Conservation (phyloP, 2,113 vertebrate genomes). For the Macquaria australasica region DNA sequence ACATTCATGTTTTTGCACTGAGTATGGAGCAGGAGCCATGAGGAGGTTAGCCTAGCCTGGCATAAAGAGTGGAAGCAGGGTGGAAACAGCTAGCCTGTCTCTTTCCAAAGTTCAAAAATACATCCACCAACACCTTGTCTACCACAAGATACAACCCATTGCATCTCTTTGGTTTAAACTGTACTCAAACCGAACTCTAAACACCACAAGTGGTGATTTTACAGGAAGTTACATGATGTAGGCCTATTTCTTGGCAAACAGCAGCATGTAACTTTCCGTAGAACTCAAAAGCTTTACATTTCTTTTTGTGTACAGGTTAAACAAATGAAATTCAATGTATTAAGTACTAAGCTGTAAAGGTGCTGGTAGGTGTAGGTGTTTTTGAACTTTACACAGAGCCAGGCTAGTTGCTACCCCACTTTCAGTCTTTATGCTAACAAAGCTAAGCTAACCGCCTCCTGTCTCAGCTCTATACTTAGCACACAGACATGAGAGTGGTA, state of each 20-base stretch:
- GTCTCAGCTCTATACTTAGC: neutral
- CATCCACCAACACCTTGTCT: neutral
- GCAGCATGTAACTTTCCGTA: neutral
- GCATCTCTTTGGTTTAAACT: neutral
- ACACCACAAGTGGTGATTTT: neutral
- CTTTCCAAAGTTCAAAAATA: neutral
- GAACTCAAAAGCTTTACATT: neutral
- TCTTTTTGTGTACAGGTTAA: neutral
- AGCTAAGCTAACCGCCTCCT: neutral
- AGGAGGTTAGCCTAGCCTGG: constrained; percentile 8
- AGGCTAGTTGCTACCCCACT: neutral
- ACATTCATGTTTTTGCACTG: neutral
- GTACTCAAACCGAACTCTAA: neutral
- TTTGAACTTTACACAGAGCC: neutral
- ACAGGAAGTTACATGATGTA: neutral
- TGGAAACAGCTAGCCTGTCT: neutral
- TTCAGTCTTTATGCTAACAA: neutral
- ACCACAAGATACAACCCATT: neutral
- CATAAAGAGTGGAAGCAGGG: neutral
- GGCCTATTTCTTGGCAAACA: neutral
- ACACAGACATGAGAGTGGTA: neutral
- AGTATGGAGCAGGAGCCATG: neutral
- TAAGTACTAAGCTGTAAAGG: neutral
- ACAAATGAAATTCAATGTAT: no score
- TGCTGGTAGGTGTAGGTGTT: neutral